Evolutionary conservation across 1,140 invertebrate species (phyloP).

Genomic region (Choristoneura fumiferana): DNA sequence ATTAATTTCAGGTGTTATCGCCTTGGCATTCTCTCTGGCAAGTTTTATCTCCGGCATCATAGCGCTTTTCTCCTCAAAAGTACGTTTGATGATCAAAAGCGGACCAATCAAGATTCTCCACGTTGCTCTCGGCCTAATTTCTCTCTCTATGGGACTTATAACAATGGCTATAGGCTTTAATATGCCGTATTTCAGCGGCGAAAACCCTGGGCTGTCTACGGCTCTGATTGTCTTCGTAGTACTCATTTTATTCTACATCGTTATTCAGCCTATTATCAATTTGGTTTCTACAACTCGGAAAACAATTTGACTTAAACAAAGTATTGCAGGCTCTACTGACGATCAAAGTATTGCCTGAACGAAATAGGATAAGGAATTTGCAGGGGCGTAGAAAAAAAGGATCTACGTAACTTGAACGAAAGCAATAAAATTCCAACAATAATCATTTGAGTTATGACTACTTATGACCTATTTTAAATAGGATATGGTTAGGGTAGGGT

Average conservation of each 20-base stretch:
- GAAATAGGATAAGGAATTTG: constrained; percentile 4
- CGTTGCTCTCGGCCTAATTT: constrained; percentile 57
- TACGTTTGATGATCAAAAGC: constrained; percentile 55
- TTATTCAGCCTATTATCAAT: constrained; percentile 60
- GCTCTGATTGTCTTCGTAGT: constrained; percentile 56
- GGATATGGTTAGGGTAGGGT: too few species aligned
- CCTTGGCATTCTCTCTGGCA: constrained; percentile 56
- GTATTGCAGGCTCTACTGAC: constrained; percentile 39
- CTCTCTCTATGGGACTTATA: constrained; percentile 60
- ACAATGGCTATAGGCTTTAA: constrained; percentile 63
- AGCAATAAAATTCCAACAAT: too few species aligned
- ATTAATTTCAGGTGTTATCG: constrained; percentile 65
- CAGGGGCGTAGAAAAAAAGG: background rate
- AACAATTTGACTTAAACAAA: constrained; percentile 52
- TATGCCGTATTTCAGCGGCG: constrained; percentile 52
- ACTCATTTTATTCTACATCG: constrained; percentile 56
- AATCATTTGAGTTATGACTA: too few species aligned
- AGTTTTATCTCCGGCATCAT: constrained; percentile 63
- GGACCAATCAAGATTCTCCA: constrained; percentile 65
- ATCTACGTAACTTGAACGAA: too few species aligned
- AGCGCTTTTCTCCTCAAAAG: constrained; percentile 67
- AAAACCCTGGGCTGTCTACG: constrained; percentile 43
- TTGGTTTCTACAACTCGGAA: constrained; percentile 52
- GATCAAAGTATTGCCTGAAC: constrained; percentile 54
- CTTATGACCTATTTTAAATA: too few species aligned